phyloP scores from a whole-genome alignment of 1,140 invertebrate species.

The Trypoxylus dichotomus region DNA sequence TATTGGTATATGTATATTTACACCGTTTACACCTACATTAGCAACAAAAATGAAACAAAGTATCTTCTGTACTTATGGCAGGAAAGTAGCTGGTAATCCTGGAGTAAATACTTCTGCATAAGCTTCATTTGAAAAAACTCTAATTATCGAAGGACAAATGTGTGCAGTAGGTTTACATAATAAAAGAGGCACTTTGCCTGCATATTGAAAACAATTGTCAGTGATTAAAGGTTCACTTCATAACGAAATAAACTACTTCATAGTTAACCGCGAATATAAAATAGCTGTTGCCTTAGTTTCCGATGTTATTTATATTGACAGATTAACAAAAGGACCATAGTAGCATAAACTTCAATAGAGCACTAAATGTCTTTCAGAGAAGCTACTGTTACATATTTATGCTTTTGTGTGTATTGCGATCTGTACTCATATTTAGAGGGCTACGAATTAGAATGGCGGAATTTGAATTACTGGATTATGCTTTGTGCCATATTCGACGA shows the following conservation, averaged over 20 bases:
- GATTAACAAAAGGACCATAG: background rate
- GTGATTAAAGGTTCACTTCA: too few species aligned
- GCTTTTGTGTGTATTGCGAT: background rate
- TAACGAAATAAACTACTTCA: background rate
- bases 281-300: background rate
- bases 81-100: too few species aligned
- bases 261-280: background rate
- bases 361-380: background rate
- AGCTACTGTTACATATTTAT: background rate
- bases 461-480: background rate
- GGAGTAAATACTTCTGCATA: too few species aligned
- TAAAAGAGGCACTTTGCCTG: too few species aligned
- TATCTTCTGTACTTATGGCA: too few species aligned
- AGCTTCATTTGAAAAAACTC: too few species aligned
- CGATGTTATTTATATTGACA: background rate
- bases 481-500: background rate
- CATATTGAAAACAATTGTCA: too few species aligned
- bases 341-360: background rate
- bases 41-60: too few species aligned
- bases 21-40: too few species aligned
- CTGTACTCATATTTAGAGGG: background rate
- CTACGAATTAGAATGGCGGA: background rate
- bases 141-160: too few species aligned
- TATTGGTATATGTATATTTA: too few species aligned
- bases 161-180: too few species aligned